A percentile compares a stretch with the other conserved stretches of the same genome.
These are phyloP conservation scores for Macrochelys suwanniensis DNA, from an alignment of 2,797 vertebrate species.

Conservation along the genomic window DNA sequence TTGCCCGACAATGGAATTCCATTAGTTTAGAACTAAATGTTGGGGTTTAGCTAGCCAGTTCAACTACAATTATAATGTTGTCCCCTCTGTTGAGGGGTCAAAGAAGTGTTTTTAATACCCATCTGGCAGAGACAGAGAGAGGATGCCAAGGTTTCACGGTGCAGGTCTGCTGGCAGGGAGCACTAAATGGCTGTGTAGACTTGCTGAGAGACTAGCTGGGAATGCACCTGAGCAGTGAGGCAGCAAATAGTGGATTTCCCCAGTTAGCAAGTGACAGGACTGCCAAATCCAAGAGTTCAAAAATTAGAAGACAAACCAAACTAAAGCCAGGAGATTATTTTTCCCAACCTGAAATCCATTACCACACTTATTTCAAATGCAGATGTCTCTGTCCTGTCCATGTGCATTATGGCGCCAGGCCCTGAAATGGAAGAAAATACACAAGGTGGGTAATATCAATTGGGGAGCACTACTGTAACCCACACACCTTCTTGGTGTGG, in stretches of 20 bases:
- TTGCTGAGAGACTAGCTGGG: background rate
- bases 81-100: background rate
- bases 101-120: background rate
- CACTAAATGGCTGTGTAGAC: fast-evolving
- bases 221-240: background rate
- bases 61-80: conserved; percentile 40
- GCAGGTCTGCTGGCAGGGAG: background rate
- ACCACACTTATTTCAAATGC: background rate
- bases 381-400: background rate
- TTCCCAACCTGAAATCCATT: background rate
- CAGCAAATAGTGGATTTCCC: background rate
- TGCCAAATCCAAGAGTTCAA: conserved; percentile 5
- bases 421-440: fast-evolving
- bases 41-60: conserved; percentile 41
- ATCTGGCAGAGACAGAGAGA: background rate
- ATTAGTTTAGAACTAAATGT: conserved; percentile 51
- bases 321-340: background rate
- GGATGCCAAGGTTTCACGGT: conserved; percentile 6
- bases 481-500: too few species aligned
- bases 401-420: fast-evolving
- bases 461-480: background rate
- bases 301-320: conserved; percentile 14
- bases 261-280: background rate
- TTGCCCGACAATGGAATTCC: conserved; percentile 24
- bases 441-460: background rate